Evolutionary conservation across 2,888 invertebrate genomes (phyloP), one percentile per base, ranked within the genome.

Genomic region (Anorthoa munda): DNA sequence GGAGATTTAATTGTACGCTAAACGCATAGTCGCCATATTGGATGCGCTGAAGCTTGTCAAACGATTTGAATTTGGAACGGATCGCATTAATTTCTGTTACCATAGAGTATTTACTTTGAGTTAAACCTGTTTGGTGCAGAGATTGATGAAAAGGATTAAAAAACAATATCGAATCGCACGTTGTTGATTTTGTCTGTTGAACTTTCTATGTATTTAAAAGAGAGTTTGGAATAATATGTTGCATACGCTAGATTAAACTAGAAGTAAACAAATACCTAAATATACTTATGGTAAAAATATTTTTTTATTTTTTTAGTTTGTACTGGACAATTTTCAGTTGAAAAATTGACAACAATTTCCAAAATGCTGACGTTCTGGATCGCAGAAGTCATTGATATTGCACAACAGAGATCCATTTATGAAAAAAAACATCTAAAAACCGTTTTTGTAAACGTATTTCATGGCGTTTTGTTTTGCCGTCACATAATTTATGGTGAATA

Each of bases 1-100:
- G 95, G 95, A 94, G 92, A 92, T 93, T 94, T 95, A 95, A 95
- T 95, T 95, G 95, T 94, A 90, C 89, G 90, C 90, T 92, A 94
- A 94, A 93, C 95, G 96, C 95, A 95, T 95, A 94, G 80, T 66
- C 80, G 82, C 82, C 82, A 82, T 82, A 68, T 96, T 96, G 94
- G 90, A 94, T 93, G 89, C 91, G 89, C 88, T 89, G 89, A 92
- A 94, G 92, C 94, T 92, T 84, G 93, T 77, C 77, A 75, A 79
- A 79, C 78, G 77, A 79, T 94, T 94, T 92, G 79, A 83, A 85
- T 84, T 85, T 79, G 75, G 82, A 87, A 85, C 75, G 76, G 72
- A 84, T 86, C 68, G 79, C 67, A 75, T 81, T 86, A 83, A 83
- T 81, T 81, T 71, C 46, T 66, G 56, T 69, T 79, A 79, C 81